A percentile compares a stretch with the other conserved stretches of the same genome.
These are phyloP conservation scores for Alligator sinensis DNA, from an alignment of 2,113 vertebrate species.

Conservation along the genomic window DNA sequence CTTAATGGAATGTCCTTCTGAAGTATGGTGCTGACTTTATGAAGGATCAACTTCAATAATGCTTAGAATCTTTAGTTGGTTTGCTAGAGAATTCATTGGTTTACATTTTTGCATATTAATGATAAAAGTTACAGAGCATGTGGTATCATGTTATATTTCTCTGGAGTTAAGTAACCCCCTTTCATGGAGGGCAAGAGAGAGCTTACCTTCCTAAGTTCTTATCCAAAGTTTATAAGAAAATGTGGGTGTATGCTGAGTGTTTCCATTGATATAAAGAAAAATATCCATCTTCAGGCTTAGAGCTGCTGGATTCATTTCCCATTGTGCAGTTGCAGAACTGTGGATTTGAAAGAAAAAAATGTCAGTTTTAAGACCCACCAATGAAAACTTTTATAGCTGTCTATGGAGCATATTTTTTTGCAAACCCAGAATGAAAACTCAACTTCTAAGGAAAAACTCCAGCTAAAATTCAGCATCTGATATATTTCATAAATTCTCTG, in stretches of 20 bases:
- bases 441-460: neutral
- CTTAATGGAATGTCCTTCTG: neutral
- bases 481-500: neutral
- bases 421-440: neutral
- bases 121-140: neutral
- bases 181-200: neutral
- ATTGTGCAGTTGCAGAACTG: neutral
- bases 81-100: neutral
- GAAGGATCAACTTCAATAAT: neutral
- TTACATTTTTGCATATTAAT: neutral
- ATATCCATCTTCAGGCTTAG: neutral
- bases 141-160: neutral
- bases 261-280: neutral
- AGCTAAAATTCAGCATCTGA: neutral
- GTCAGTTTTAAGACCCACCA: neutral
- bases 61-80: neutral
- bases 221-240: neutral
- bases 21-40: neutral
- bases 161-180: neutral
- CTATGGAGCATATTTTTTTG: neutral
- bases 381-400: neutral
- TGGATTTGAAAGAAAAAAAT: neutral
- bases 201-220: no score
- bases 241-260: neutral
- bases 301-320: neutral